Evolutionary conservation across 2,113 vertebrate genomes (phyloP), one percentile per base, ranked within the genome.

Genomic region (Pholis gunnellus): DNA sequence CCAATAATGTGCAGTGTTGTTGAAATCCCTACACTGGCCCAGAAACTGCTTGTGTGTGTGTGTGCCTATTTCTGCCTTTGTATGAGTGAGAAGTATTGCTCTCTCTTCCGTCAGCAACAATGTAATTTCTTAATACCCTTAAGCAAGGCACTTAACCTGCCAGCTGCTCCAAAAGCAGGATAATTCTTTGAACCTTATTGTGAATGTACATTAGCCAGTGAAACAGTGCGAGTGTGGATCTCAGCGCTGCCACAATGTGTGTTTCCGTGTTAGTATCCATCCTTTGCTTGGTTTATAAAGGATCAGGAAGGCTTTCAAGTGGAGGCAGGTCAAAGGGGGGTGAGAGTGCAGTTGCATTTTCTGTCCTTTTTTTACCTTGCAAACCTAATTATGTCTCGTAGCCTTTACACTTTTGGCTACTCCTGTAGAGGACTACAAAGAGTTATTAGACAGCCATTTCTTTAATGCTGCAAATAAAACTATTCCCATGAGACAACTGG

Each of bases 71-170:
- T n/a, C 75, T 34, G 27, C 46, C 10, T 71, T 70, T 79, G 48
- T 52, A 72, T 31, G 56, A 79, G 15, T 76, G 36, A 70, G 59
- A 75, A 44, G 46, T 52, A 40, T 84, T 68, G 29, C 84, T 75
- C 52, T 75, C 22, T 71, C 59, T 75, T 79, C 73, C 27, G 0
- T 77, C 79, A 85, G 76, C 29, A 65, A 40, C 36, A 6, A 9
- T 87, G 64, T 56, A 18, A 60, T 83, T 60, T 86, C 50, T 65
- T 76, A 69, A 83, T 31, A 69, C 84, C 64, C 80, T 52, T 44
- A 65, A 78, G 73, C 46, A 78, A 73, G 48, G 29, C 78, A 74
- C 60, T 79, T 81, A 78, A 77, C 72, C 83, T 54, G 46, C 81
- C 59, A 82, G 78, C 40, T 75, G 38, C 67, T 74, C 36, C 67